Evolutionary conservation across 2,113 vertebrate species (phyloP).

Genomic region (Campylomormyrus tamandua): DNA sequence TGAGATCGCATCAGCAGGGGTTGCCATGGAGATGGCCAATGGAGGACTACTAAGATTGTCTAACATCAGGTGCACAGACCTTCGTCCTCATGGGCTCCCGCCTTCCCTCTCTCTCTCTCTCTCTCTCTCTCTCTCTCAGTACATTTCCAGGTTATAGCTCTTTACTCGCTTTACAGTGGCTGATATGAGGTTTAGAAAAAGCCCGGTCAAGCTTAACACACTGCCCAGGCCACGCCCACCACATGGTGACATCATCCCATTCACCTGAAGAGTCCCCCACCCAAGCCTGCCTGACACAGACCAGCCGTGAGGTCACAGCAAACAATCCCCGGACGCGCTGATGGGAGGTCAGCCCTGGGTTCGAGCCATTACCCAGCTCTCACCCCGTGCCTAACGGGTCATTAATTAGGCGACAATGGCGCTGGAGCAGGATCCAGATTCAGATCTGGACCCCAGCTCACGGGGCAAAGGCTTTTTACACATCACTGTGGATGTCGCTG

Average conservation of each 20-base stretch:
- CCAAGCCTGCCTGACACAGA: not conserved
- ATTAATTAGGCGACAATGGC: not conserved
- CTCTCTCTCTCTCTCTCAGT: conserved; percentile 26
- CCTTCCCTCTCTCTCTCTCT: conserved; percentile 23
- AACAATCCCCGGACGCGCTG: not conserved
- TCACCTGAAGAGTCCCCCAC: conserved; percentile 43
- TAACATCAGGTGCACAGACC: conserved; percentile 51
- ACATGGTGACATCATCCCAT: not conserved
- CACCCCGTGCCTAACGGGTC: not conserved
- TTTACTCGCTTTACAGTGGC: not conserved
- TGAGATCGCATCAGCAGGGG: conserved; percentile 61
- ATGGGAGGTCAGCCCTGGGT: not conserved
- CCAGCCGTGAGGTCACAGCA: not conserved
- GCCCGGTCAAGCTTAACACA: not conserved
- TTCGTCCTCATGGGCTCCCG: conserved; percentile 21
- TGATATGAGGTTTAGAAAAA: not conserved
- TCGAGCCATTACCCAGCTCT: not conserved
- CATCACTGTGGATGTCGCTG: not conserved
- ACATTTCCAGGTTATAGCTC: not conserved
- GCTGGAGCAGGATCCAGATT: not conserved
- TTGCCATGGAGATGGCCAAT: conserved; percentile 69
- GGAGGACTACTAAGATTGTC: conserved; percentile 48
- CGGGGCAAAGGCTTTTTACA: not conserved
- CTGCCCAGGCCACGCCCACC: not conserved
- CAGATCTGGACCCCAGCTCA: not conserved